Evolutionary conservation across 2,113 vertebrate genomes (phyloP), one percentile per base, ranked within the genome.

Genomic region (Scomber colias): DNA sequence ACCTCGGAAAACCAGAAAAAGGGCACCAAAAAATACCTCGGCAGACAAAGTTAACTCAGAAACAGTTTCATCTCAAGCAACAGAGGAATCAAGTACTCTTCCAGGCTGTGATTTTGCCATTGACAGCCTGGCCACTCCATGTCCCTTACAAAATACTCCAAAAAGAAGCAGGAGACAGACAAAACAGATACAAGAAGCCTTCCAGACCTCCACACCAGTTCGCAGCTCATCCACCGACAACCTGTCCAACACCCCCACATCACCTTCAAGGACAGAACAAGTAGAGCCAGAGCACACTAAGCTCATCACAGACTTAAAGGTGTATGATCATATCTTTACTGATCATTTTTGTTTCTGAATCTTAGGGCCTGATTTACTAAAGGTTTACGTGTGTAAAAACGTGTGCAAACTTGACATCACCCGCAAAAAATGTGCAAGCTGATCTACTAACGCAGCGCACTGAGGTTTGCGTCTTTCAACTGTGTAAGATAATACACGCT

Each of bases 201-300:
- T 2, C 5, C 40, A 69, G 31, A 88, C 80, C 17, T 92, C 91
- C 53, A 92, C 92, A 4, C 91, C 91, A 13, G 70, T 90, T 2
- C 44, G 1, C 9, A 45, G 16, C 2, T 76, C 81, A 13, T 60
- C 69, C 50, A 21, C 45, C 24, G 45, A 45, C 10, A 12, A 16
- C 4, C 15, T 21, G 1, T 35, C 74, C 30, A 49, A 40, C 31
- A 74, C 72, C 46, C 40, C 75, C 24, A 1, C 12, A 46, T 51
- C 67, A 5, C 44, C 40, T 4, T 13, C 35, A 2, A 21, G 15
- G 74, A 31, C 27, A 57, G 48, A 70, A 21, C 54, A 54, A 63
- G 44, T 21, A 14, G 54, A 68, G 5, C 50, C 51, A 1, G 19
- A 82, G 57, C 16, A 59, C 55, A 48, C 31, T 0, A n/a, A 76